These are phyloP conservation scores for Molossus alvarezi DNA, from an alignment of 2,797 vertebrate genomes.

Conservation along the genomic window DNA sequence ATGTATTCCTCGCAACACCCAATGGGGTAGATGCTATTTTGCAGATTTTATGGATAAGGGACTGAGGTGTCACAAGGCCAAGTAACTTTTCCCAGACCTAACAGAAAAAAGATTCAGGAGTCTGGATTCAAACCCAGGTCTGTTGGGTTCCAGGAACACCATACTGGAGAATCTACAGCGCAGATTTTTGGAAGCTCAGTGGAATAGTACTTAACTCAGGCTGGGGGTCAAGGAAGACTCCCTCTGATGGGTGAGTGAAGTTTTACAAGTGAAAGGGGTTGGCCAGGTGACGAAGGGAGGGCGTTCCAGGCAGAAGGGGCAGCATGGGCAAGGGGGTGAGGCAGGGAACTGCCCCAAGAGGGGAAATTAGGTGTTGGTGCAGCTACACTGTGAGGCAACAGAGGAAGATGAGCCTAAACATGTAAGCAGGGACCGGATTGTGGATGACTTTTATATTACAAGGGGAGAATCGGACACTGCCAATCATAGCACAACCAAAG, in stretches of 20 bases:
- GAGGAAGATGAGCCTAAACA: not conserved
- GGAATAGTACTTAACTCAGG: not conserved
- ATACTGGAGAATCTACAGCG: not conserved
- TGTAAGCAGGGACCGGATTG: not conserved
- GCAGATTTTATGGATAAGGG: not conserved
- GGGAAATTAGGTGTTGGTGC: not conserved
- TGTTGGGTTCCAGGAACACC: not conserved
- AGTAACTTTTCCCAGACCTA: not conserved
- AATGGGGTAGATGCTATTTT: not conserved
- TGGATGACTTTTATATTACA: not conserved
- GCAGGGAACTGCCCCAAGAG: not conserved
- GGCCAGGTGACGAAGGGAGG: not conserved
- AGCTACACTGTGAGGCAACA: not conserved
- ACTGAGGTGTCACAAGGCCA: not conserved
- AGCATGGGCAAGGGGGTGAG: not conserved
- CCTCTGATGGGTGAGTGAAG: not conserved
- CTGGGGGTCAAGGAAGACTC: not conserved
- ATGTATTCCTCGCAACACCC: not conserved
- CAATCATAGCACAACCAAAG: not conserved
- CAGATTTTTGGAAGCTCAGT: not conserved
- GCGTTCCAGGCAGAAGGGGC: not conserved
- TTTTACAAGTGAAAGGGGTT: not conserved
- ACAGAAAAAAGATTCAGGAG: not conserved
- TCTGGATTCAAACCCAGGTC: not conserved
- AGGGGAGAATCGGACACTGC: not conserved